These are phyloP conservation scores for Calosoma granatense DNA, from an alignment of 1,140 invertebrate species.

Conservation along the genomic window DNA sequence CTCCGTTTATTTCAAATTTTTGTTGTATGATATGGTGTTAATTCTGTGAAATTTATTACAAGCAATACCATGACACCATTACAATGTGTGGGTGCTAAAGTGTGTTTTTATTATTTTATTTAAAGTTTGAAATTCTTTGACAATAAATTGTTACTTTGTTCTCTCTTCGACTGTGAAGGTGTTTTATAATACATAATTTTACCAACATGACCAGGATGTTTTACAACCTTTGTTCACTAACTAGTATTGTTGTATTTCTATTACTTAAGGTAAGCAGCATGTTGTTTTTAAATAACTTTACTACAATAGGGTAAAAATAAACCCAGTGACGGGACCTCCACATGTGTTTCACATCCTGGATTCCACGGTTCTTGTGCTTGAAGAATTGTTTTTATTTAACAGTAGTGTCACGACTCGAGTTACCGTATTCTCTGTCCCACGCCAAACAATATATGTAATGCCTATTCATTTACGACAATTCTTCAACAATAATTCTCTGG, in stretches of 20 bases:
- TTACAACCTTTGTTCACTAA: background rate
- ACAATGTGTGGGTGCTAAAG: background rate
- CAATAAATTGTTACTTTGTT: background rate
- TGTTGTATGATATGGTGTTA: background rate
- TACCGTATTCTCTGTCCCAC: background rate
- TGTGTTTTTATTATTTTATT: background rate
- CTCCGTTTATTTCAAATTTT: background rate
- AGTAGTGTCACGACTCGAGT: background rate
- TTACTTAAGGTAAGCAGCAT: background rate
- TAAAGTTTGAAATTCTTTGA: background rate
- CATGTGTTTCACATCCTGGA: constrained; percentile 6
- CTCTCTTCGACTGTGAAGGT: background rate
- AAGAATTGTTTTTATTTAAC: background rate
- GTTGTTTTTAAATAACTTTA: background rate
- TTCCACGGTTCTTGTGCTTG: background rate
- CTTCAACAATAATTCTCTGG: no score
- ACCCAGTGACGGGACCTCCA: background rate
- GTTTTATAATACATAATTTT: background rate
- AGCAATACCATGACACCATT: background rate
- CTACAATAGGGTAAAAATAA: background rate
- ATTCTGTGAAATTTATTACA: background rate
- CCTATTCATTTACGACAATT: no score
- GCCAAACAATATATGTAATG: background rate
- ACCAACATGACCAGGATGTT: background rate
- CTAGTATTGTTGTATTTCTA: background rate